Base-by-base conservation (phyloP, 1,140 invertebrate species). In the Calephelis nemesis region DNA sequence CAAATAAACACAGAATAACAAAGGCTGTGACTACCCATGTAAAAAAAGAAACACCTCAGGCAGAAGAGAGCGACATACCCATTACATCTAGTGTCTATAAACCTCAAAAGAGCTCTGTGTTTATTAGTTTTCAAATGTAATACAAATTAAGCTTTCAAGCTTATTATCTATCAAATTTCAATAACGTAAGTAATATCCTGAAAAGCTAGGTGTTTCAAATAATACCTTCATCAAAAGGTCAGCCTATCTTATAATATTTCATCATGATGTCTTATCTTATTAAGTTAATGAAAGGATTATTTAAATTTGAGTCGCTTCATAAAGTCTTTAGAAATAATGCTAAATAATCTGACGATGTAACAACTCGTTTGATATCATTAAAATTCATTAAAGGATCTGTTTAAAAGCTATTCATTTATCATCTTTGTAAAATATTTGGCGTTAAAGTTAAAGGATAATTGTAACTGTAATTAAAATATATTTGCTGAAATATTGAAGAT, bases 261-360 rank as follows among this genome's bases (percentile, higher is more conserved):
- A 58, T 58, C 54, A 12, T 58, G 10, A 39, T 11, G 15, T 58
- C 19, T 58, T 39, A 58, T 58, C 54, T 58, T 58, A 58, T 39
- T 58, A 30, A 39, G 30, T 10, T 58, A 30, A 58, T 39, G 30
- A 58, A 58, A 39, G 54, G 54, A 58, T 58, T 58, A 58, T 58
- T 39, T 58, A 58, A 58, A 58, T 58, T 58, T 58, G 50, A 70
- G 47, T 62, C 52, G 64, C 68, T 64, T 63, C 60, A 58, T 58
- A 58, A 58, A 58, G 54, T 58, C 54, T 58, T 58, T 65, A 49
- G 65, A 68, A 72, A 72, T 67, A 72, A 72, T 72, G 48, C 67
- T 68, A 68, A 72, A 68, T 65, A 65, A 63, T 65, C 66, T 72
- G 65, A 68, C 70, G 66, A 68, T 63, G 52, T 65, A 68, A 72